Conservation (phyloP, 1,140 invertebrate species). For the Battus philenor region DNA sequence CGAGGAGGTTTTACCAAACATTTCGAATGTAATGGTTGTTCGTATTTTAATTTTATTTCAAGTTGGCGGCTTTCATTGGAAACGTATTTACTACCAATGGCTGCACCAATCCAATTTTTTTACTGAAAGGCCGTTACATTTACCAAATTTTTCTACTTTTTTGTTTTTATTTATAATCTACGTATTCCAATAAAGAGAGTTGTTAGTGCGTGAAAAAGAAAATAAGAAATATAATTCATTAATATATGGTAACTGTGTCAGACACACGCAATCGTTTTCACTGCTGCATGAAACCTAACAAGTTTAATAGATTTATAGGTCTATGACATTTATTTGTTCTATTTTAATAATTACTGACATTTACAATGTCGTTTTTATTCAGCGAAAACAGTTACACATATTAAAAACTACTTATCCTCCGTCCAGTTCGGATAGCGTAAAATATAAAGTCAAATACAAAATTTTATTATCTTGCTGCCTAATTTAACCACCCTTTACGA, state of each 20-base stretch:
- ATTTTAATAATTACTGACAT: no score
- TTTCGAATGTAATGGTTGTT: constrained; percentile 15
- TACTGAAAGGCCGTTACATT: not conserved
- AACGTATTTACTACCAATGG: constrained; percentile 11
- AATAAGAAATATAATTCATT: not conserved
- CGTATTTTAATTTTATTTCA: constrained; percentile 15
- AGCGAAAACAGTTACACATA: no score
- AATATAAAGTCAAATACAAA: no score
- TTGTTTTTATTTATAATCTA: not conserved
- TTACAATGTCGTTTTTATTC: no score
- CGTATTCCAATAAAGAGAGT: not conserved
- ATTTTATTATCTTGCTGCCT: no score
- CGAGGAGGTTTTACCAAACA: constrained; percentile 12
- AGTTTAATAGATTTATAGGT: constrained; percentile 15
- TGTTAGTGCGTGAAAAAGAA: not conserved
- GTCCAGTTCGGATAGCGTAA: no score
- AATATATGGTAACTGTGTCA: constrained; percentile 10
- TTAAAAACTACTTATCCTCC: no score
- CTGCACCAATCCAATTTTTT: no score
- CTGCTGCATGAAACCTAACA: constrained; percentile 10
- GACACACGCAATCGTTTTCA: constrained; percentile 12
- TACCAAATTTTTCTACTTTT: not conserved
- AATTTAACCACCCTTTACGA: no score
- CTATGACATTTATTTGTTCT: constrained; percentile 15
- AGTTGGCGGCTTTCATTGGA: constrained; percentile 4